phyloP scores from a whole-genome alignment of 30 jellyfish, hydroid and myxozoan species.

The Cassiopea andromeda region DNA sequence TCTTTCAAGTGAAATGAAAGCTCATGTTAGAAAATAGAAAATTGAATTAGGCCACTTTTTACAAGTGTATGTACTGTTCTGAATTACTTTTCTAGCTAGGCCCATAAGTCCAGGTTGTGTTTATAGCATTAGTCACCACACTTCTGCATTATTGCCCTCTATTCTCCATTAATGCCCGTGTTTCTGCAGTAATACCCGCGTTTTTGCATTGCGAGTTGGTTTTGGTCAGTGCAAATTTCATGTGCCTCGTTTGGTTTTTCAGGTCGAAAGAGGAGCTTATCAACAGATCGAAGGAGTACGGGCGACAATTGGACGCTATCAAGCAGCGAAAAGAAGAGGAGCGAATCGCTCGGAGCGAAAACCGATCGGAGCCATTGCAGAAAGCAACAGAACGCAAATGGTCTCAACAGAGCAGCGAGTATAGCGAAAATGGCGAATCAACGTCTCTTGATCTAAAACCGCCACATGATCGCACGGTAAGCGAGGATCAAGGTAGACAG shows the following conservation, averaged over 20 bases:
- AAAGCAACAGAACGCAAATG: conserved; percentile 1
- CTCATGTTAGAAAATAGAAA: too few species aligned
- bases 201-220: too few species aligned
- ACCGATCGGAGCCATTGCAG: conserved; percentile 16
- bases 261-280: conserved; percentile 73
- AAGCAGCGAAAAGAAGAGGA: conserved; percentile 52
- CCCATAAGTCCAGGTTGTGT: too few species aligned
- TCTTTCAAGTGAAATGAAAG: too few species aligned
- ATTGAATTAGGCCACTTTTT: too few species aligned
- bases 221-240: too few species aligned
- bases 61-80: too few species aligned
- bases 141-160: too few species aligned
- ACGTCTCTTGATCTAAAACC: background rate
- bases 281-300: conserved; percentile 66
- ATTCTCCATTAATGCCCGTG: too few species aligned
- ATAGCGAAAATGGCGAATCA: background rate
- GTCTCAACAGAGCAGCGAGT: conserved; percentile 2
- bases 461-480: background rate
- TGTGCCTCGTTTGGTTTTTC: background rate
- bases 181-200: too few species aligned
- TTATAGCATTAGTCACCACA: too few species aligned
- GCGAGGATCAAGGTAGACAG: conserved; percentile 18
- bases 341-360: conserved; percentile 13
- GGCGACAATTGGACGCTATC: conserved; percentile 49
- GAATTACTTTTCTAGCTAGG: too few species aligned